Conservation (phyloP, 2,888 invertebrate genomes). For the Oxytorus armatus region DNA sequence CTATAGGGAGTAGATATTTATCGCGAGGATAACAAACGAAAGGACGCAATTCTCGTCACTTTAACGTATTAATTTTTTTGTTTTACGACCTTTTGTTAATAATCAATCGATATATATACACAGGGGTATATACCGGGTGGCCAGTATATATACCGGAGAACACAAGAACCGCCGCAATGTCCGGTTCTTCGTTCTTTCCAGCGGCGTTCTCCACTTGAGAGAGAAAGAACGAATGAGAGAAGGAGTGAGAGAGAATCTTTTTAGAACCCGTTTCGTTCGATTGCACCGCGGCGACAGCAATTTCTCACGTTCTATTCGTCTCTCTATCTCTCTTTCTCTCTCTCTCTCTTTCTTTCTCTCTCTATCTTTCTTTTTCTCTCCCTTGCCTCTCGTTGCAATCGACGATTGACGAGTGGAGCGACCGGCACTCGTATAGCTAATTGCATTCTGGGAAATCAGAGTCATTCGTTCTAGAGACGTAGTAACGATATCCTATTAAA, state of each 20-base stretch:
- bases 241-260: slow-evolving; percentile 56
- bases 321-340: slow-evolving; percentile 1
- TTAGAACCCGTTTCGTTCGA: slow-evolving; percentile 65
- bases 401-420: slow-evolving; percentile 50
- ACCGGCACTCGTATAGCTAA: slow-evolving; percentile 55
- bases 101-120: neutral
- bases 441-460: slow-evolving; percentile 56
- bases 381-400: slow-evolving; percentile 34
- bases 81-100: slow-evolving; percentile 15
- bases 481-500: slow-evolving; percentile 33
- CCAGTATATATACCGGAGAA: slow-evolving; percentile 5
- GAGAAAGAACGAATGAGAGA: slow-evolving; percentile 40
- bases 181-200: slow-evolving; percentile 57
- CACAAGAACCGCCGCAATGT: slow-evolving; percentile 44
- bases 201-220: slow-evolving; percentile 43
- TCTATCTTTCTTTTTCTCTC: neutral
- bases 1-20: neutral
- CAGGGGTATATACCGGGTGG: neutral
- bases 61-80: neutral
- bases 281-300: slow-evolving; percentile 57
- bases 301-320: slow-evolving; percentile 62
- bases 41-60: neutral
- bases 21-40: neutral
- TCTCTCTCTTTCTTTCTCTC: slow-evolving; percentile 43
- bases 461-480: slow-evolving; percentile 3